Base-by-base conservation (phyloP, 2,888 invertebrate species). In the Apomyelois bistriatella region DNA sequence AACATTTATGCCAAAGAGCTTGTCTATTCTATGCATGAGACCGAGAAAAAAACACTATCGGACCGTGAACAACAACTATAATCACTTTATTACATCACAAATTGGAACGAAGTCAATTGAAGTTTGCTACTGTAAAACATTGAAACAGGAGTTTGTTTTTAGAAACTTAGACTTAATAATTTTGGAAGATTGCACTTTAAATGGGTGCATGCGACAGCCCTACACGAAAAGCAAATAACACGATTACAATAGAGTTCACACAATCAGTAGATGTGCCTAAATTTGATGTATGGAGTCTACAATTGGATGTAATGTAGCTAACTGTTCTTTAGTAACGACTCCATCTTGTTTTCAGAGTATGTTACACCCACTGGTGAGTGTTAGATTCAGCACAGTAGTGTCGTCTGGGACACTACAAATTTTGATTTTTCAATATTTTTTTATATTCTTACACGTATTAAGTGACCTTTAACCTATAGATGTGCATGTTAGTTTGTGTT, bases 291-390 rank as follows among this genome's bases (percentile, higher is more conserved):
- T 84, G 90, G 90, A 90, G 90, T 90, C 90, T 76, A 64, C 52
- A 73, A 87, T 89, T 87, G 88, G 88, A 67, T 59, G 72, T 86
- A 85, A 67, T 59, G 72, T 86, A 85, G 85, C 65, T 65, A 58
- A 46, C 10, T 66, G 58, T 73, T 68, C 32, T 65, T 61, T 88
- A 89, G 90, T 90, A 90, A 90, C 71, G 89, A 74, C 89, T 90
- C 89, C 90, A 88, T 85, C 79, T 88, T 89, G 79, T 88, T 91
- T 91, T 90, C 91, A 91, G 91, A 91, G 76, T 86, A 82, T 89
- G 82, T 90, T 78, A 88, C 90, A 82, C 82, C 90, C 82, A 91
- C 91, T 67, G 91, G 91, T 91, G 90, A 90, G 90, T 90, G 78
- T 62, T 85, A 86, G 85, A 74, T 57, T 64, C 71, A 75, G 83